These are phyloP conservation scores for Myocastor coypus DNA, from an alignment of 2,113 vertebrate species.

Conservation along the genomic window DNA sequence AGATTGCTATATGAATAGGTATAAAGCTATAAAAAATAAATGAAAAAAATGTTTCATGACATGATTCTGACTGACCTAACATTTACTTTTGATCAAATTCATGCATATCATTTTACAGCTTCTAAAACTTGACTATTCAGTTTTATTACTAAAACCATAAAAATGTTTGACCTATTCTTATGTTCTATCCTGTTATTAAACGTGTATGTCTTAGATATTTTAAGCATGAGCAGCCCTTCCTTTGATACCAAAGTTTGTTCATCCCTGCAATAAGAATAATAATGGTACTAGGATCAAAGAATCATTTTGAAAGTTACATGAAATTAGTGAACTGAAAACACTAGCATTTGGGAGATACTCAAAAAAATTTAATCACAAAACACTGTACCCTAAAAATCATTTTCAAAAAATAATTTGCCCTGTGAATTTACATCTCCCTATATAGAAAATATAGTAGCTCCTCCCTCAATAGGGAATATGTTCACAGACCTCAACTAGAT, in stretches of 20 bases:
- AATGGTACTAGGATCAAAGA: neutral
- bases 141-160: conserved; percentile 40
- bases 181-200: conserved; percentile 9
- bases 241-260: neutral
- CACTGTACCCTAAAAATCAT: conserved; percentile 2
- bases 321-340: neutral
- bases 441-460: neutral
- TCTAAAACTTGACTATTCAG: neutral
- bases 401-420: conserved; percentile 23
- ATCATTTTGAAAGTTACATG: conserved; percentile 29
- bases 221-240: neutral
- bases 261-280: neutral
- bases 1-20: conserved; percentile 40
- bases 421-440: neutral
- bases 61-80: neutral
- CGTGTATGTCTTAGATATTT: neutral
- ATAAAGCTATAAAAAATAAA: conserved; percentile 19
- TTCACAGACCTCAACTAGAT: neutral
- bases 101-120: neutral
- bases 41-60: neutral
- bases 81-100: conserved; percentile 36
- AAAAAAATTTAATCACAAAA: conserved; percentile 18
- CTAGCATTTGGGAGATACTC: neutral
- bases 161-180: neutral
- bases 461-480: neutral